Evolutionary conservation across 2,888 invertebrate genomes (phyloP).

Genomic region (Amphipoea oculea): DNA sequence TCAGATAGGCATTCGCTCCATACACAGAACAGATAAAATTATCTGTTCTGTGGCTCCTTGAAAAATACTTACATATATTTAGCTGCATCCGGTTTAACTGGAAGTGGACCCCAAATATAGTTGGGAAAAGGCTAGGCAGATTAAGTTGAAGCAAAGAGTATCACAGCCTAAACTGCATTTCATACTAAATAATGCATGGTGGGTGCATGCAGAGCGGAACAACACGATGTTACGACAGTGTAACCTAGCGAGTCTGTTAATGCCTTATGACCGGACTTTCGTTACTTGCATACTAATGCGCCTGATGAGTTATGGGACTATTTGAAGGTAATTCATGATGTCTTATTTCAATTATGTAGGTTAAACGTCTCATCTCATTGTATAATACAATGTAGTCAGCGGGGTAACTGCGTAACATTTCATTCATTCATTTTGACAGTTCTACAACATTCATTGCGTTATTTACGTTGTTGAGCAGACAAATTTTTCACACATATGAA

Average conservation of each 20-base stretch:
- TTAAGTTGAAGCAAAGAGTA: background rate
- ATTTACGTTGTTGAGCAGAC: no score
- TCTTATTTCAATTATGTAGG: slow-evolving; percentile 46
- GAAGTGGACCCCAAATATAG: no score
- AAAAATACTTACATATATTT: no score
- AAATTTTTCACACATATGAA: no score
- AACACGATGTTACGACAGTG: slow-evolving; percentile 5
- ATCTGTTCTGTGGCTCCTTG: no score
- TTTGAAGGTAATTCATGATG: slow-evolving; percentile 37
- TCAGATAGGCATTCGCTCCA: no score
- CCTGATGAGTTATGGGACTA: slow-evolving; percentile 38
- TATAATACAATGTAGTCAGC: background rate
- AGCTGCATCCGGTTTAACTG: no score
- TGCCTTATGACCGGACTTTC: slow-evolving; percentile 31
- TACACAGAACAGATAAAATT: no score
- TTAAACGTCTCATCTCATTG: background rate
- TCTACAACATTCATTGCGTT: no score
- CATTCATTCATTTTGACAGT: no score
- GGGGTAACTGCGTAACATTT: no score
- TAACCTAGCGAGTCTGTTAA: slow-evolving; percentile 28
- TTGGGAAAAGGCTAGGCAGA: no score
- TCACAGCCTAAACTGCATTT: background rate
- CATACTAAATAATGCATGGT: background rate
- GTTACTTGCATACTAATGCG: slow-evolving; percentile 44
- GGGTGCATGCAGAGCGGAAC: background rate